Percentiles rank a stretch among this genome's conserved stretches.
Evolutionary conservation across 2,797 vertebrate species (phyloP).

Genomic region (Harpagifer antarcticus): DNA sequence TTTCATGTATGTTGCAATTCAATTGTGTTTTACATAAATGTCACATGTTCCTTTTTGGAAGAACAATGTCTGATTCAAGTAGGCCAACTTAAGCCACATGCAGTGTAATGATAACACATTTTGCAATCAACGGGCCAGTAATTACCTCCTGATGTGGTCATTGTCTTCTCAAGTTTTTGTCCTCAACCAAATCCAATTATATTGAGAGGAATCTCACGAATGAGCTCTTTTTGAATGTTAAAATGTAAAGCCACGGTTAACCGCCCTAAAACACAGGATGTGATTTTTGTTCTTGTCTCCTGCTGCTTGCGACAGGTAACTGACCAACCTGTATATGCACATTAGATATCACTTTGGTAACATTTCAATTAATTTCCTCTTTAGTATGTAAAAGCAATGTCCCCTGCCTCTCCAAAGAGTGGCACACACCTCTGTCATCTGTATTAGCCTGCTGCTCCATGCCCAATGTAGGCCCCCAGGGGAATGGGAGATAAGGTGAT

Average conservation of each 20-base stretch:
- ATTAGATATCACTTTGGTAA: background rate
- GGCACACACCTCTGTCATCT: constrained; percentile 65
- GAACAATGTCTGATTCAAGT: constrained; percentile 23
- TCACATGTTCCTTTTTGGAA: background rate
- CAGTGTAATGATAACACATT: constrained; percentile 45
- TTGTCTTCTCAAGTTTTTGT: constrained; percentile 46
- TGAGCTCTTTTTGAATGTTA: too few relatives aligned
- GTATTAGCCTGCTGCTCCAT: constrained; percentile 65
- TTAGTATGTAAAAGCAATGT: constrained; percentile 1
- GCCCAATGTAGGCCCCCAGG: constrained; percentile 59
- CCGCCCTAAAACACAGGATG: too few relatives aligned
- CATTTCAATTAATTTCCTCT: background rate
- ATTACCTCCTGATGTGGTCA: constrained; percentile 63
- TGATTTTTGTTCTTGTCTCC: background rate
- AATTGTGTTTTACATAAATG: constrained; percentile 4
- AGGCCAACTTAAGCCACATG: constrained; percentile 39
- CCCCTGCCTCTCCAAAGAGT: constrained; percentile 40
- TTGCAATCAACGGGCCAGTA: constrained; percentile 63
- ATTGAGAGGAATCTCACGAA: constrained; percentile 18
- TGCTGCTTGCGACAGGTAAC: background rate
- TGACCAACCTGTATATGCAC: background rate
- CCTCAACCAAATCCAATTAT: constrained; percentile 43
- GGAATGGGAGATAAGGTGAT: constrained; percentile 74
- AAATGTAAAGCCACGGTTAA: too few relatives aligned
- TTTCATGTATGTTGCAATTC: background rate